Evolutionary conservation across 1,140 invertebrate species (phyloP).

Genomic region (Dufourea novaeangliae): DNA sequence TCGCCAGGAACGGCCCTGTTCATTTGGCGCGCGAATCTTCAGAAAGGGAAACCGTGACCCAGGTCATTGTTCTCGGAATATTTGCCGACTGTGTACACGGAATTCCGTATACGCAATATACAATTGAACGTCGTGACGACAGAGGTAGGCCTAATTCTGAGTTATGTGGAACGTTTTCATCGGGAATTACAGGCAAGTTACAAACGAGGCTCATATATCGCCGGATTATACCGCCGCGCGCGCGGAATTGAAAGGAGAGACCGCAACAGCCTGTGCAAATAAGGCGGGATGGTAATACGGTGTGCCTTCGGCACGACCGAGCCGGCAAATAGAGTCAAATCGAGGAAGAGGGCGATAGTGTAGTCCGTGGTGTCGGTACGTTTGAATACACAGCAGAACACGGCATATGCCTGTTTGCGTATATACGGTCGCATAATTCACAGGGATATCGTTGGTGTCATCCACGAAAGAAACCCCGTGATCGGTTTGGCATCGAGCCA

Average conservation of each 20-base stretch:
- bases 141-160: slow-evolving; percentile 66
- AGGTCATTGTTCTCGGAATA: too few relatives aligned
- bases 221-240: slow-evolving; percentile 66
- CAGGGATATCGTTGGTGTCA: slow-evolving; percentile 6
- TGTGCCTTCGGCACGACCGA: slow-evolving; percentile 11
- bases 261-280: slow-evolving; percentile 60
- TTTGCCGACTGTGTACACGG: too few relatives aligned
- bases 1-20: too few relatives aligned
- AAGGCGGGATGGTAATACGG: slow-evolving; percentile 46
- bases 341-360: too few relatives aligned
- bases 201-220: slow-evolving; percentile 74
- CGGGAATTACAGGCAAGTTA: slow-evolving; percentile 74
- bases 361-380: slow-evolving; percentile 40
- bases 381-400: slow-evolving; percentile 24
- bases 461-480: background rate
- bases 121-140: slow-evolving; percentile 13
- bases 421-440: slow-evolving; percentile 55
- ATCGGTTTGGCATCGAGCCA: slow-evolving; percentile 2
- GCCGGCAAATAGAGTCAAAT: slow-evolving; percentile 9
- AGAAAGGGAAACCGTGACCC: too few relatives aligned
- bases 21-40: too few relatives aligned
- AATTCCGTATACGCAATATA: too few relatives aligned
- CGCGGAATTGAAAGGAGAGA: slow-evolving; percentile 60
- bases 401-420: slow-evolving; percentile 43
- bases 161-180: slow-evolving; percentile 61